Evolutionary conservation across 2,113 vertebrate genomes (phyloP), one percentile per base, ranked within the genome.

Genomic region (Carassius auratus): DNA sequence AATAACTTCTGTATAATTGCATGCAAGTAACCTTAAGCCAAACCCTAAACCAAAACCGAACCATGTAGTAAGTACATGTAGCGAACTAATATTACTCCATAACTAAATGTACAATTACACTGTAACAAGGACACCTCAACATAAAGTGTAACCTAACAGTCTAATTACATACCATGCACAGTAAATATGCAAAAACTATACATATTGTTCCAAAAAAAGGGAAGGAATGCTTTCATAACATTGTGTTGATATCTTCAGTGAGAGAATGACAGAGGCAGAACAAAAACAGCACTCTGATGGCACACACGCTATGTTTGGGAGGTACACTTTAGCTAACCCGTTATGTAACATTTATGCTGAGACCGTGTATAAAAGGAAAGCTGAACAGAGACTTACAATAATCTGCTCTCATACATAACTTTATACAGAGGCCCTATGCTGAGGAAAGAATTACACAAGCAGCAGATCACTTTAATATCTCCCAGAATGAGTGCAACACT

Each of bases 321-420:
- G 15, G 26, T 30, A 55, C 75, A 55, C 71, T 64, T 69, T 62
- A n/a, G 62, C 36, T 48, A 57, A 57, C 55, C 19, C 52, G 38
- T 86, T 84, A 84, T 50, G 66, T 81, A 81, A 86, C 5, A 3
- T 8, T 81, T 76, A 50, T 86, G 85, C n/a, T 21, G 57, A 78
- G 33, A 26, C 52, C 8, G 68, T 3, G 19, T 13, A 55, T 73
- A 86, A 75, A 81, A 30, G 7, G 45, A 84, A 75, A 57, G 23
- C 7, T n/a, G 52, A 23, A 59, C 68, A 62, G 36, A 45, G n/a
- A 52, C 17, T 68, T 50, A 17, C 14, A 52, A 59, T 30, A 23
- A 45, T 52, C 48, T 30, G 42, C 74, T 76, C 74, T 52, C 74
- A 52, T 30, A 9, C 23, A 15, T 26, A 52, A 17, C 10, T 74